Evolutionary conservation across 2,797 vertebrate species (phyloP).

Genomic region (Notolabrus celidotus): DNA sequence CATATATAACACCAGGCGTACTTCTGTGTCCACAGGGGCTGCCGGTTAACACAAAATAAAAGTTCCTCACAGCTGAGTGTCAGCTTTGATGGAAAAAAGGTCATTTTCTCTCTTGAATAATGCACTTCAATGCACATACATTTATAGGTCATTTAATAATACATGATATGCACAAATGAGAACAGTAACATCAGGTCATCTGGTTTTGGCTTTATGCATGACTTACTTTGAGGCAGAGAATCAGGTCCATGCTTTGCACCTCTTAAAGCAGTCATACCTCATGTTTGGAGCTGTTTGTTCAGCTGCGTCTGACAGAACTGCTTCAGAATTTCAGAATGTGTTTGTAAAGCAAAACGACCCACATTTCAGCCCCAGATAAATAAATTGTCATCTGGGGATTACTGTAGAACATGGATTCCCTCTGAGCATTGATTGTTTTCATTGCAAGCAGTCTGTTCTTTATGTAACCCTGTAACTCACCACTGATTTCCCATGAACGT

Average conservation of each 20-base stretch:
- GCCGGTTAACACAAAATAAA: neutral
- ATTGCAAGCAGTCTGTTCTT: conserved; percentile 6
- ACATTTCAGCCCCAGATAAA: neutral
- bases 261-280: neutral
- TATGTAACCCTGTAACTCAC: neutral
- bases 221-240: neutral
- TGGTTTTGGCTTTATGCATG: conserved; percentile 13
- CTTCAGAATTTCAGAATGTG: neutral
- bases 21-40: neutral
- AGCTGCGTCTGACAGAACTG: conserved; percentile 7
- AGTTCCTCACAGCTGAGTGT: neutral
- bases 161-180: conserved; percentile 12
- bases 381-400: conserved; percentile 8
- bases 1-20: neutral
- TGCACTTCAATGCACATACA: neutral
- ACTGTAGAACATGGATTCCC: neutral
- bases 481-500: neutral
- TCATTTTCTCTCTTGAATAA: conserved; percentile 33
- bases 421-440: conserved; percentile 10
- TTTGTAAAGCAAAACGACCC: neutral
- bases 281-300: conserved; percentile 10
- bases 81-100: neutral
- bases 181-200: conserved; percentile 11
- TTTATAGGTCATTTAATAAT: conserved; percentile 46
- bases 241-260: neutral